phyloP scores from a whole-genome alignment of 2,797 vertebrate genomes.

The Gymnodraco acuticeps region DNA sequence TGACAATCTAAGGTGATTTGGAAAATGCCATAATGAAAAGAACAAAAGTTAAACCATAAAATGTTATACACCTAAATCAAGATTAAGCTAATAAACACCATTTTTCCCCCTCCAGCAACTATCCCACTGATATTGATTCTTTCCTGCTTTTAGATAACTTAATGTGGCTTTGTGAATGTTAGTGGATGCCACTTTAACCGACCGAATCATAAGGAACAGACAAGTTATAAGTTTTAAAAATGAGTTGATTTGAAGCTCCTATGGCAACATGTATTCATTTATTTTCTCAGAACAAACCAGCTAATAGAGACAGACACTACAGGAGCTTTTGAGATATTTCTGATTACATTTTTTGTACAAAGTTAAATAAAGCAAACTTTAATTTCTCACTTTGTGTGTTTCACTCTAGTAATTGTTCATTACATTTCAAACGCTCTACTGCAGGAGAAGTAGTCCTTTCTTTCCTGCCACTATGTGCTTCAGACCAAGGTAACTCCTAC shows the following conservation, averaged over 20 bases:
- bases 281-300: conserved; percentile 6
- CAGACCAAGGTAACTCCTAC: conserved; percentile 22
- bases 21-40: background rate
- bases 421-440: background rate
- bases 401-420: background rate
- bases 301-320: background rate
- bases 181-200: conserved; percentile 40
- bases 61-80: background rate
- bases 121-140: conserved; percentile 11
- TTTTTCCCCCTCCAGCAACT: background rate
- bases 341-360: background rate
- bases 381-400: background rate
- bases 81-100: background rate
- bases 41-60: background rate
- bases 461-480: conserved; percentile 5
- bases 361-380: background rate
- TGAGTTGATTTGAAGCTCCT: conserved; percentile 38
- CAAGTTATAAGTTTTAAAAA: conserved; percentile 19
- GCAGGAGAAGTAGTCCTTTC: background rate
- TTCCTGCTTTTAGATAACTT: conserved; percentile 49
- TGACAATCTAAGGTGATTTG: background rate
- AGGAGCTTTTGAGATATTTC: conserved; percentile 32
- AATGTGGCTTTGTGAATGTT: conserved; percentile 38
- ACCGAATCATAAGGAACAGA: conserved; percentile 28
- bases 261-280: background rate